Evolutionary conservation across 2,888 invertebrate genomes (phyloP).

Genomic region (Pristionchus maxplancki): DNA sequence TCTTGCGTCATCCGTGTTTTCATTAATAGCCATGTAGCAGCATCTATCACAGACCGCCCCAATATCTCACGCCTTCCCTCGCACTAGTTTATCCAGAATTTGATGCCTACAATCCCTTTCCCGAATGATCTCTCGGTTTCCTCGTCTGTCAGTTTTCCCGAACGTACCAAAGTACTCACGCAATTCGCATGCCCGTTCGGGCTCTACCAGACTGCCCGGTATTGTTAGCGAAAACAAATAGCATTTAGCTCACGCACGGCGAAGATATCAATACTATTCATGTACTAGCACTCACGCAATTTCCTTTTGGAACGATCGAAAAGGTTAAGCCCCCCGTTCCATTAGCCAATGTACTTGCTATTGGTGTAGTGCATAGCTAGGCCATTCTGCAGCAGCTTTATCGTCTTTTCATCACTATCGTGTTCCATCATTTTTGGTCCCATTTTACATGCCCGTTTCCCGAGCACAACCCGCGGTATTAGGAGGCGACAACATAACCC

Average conservation of each 20-base stretch:
- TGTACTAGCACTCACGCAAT: too few relatives aligned
- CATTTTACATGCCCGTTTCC: too few relatives aligned
- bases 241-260: not conserved
- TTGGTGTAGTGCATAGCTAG: too few relatives aligned
- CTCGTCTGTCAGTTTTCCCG: not conserved
- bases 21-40: not conserved
- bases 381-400: too few relatives aligned
- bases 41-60: not conserved
- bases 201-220: not conserved
- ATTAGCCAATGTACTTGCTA: too few relatives aligned
- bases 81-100: not conserved
- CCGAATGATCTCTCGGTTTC: not conserved
- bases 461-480: too few relatives aligned
- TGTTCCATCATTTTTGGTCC: too few relatives aligned
- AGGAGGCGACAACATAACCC: too few relatives aligned
- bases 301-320: too few relatives aligned
- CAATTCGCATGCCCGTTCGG: not conserved
- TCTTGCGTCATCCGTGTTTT: not conserved
- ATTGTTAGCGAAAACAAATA: not conserved
- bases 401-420: too few relatives aligned
- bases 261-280: too few relatives aligned
- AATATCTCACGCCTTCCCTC: not conserved
- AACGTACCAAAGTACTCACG: not conserved
- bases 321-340: too few relatives aligned
- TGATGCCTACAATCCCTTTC: not conserved